These are phyloP conservation scores for Deroplatys truncata DNA, from an alignment of 2,888 invertebrate genomes.

Conservation along the genomic window DNA sequence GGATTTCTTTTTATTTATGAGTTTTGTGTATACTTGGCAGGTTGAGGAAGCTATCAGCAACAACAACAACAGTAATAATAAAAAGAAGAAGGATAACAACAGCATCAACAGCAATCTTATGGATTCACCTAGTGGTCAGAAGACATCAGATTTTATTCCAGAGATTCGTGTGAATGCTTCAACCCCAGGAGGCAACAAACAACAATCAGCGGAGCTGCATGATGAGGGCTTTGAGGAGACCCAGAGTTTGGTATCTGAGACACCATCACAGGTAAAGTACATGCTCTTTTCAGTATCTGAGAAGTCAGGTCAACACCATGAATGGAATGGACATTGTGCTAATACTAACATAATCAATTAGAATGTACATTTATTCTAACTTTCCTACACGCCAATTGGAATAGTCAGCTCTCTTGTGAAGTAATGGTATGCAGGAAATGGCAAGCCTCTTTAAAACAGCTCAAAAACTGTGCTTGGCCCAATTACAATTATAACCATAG, in stretches of 20 bases:
- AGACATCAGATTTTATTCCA: constrained; percentile 39
- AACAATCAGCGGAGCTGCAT: constrained; percentile 56
- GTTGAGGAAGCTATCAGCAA: not conserved
- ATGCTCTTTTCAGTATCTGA: too few species aligned
- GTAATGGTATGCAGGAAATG: too few species aligned
- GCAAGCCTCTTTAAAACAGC: too few species aligned
- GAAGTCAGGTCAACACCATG: too few species aligned
- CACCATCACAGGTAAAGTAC: constrained; percentile 53
- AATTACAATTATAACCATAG: too few species aligned
- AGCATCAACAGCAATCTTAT: not conserved
- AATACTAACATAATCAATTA: too few species aligned
- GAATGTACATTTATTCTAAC: too few species aligned
- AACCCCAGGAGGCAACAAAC: constrained; percentile 41
- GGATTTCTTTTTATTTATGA: too few species aligned
- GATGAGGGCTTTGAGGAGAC: constrained; percentile 91
- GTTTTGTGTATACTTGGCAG: not conserved
- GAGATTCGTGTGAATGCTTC: constrained; percentile 52
- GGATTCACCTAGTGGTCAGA: not conserved
- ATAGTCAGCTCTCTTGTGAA: too few species aligned
- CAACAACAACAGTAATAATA: not conserved
- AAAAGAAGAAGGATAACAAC: not conserved
- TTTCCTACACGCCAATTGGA: too few species aligned
- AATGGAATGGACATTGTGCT: too few species aligned
- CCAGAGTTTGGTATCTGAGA: constrained; percentile 81
- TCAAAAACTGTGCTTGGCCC: too few species aligned